Base-by-base conservation (phyloP, 2,888 invertebrate species). In the Eustalomyia histrio region DNA sequence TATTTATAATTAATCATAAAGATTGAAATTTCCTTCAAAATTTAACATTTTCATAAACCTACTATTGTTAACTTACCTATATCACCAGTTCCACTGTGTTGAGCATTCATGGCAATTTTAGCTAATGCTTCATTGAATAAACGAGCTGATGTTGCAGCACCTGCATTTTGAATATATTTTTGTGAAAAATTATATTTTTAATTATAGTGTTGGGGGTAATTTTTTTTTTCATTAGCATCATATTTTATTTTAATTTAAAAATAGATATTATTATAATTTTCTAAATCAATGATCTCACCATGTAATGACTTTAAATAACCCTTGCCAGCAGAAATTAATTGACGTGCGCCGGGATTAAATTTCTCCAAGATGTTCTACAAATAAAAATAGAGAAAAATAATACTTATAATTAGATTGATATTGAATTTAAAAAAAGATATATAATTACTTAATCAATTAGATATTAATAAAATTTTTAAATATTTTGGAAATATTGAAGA, bases 301-400 rank as follows among this genome's bases (percentile, higher is more conserved):
- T 97, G 97, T 88, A 98, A 93, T 86, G 97, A 97, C 91, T 98
- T 98, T 87, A 98, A 93, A 91, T 97, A 97, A 79, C 97, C 96
- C 91, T 97, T 97, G 80, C 97, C 97, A 86, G 97, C 96, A 86
- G 96, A 95, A 91, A 98, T 96, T 93, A 98, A 94, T 92, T 97
- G 97, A 87, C 97, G 93, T 57, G 97, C 96, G 84, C 97, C 96
- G 76, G 97, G 97, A 92, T 97, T 97, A 92, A 98, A 98, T 92
- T 97, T 97, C 91, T 97, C 97, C 93, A 97, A 93, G 91, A 98
- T 96, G 91, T 97, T 97, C 98, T 97, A 94, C 85, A 95, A 95
- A 91, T 92, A 92, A 88, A 90, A 84, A 87, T n/a, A 57, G 35
- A 50, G 21, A 50, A 60, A 39, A 65, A 39, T 47, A 43, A 43